Conservation (phyloP, 1,140 invertebrate species). For the Apis laboriosa region DNA sequence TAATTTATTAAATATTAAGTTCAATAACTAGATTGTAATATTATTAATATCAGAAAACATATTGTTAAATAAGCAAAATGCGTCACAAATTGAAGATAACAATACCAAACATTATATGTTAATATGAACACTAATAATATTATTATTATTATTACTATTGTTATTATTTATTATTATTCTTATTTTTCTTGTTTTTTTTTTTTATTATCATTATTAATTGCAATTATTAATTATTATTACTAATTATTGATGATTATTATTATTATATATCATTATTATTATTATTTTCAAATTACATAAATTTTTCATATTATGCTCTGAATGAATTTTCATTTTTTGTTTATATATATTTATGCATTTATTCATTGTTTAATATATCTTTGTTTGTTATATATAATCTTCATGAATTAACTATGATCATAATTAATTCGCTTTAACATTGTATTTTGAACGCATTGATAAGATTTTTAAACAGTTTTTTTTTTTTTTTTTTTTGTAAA, state of each 20-base stretch:
- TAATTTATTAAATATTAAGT: slow-evolving; percentile 41
- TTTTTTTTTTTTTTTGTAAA: neutral
- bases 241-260: slow-evolving; percentile 59
- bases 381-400: neutral
- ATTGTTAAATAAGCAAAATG: slow-evolving; percentile 38
- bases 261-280: slow-evolving; percentile 62
- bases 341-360: too few species aligned
- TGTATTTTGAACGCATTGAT: neutral
- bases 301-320: slow-evolving; percentile 68
- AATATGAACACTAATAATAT: slow-evolving; percentile 58
- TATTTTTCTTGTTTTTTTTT: slow-evolving; percentile 46
- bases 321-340: slow-evolving; percentile 52
- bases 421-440: slow-evolving; percentile 2
- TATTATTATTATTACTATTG: slow-evolving; percentile 57
- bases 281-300: slow-evolving; percentile 71
- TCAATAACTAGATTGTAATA: slow-evolving; percentile 36
- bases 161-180: slow-evolving; percentile 64
- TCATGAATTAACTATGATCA: neutral
- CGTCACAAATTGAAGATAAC: slow-evolving; percentile 67
- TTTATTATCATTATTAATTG: slow-evolving; percentile 66
- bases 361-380: neutral
- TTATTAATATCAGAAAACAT: slow-evolving; percentile 21
- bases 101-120: slow-evolving; percentile 79
- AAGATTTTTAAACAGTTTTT: neutral
- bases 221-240: slow-evolving; percentile 59